Percentiles rank a stretch among this genome's conserved stretches.
phyloP scores from a whole-genome alignment of 2,113 vertebrate species.

The Petromus typicus region DNA sequence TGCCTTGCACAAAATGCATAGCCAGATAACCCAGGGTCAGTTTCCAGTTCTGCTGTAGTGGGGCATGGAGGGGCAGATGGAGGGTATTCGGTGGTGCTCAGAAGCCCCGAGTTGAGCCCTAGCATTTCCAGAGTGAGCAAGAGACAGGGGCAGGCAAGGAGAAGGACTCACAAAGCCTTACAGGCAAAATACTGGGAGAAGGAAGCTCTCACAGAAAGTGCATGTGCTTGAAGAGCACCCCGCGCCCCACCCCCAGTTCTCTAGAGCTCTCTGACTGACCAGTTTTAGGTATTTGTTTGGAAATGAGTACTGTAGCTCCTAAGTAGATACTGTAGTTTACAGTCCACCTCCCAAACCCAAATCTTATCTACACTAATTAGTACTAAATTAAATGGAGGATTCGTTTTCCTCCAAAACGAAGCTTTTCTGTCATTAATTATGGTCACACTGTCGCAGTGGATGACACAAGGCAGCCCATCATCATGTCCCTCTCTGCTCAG shows the following conservation, averaged over 20 bases:
- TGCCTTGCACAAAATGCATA: no score
- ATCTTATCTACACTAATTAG: background rate
- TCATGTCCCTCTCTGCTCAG: background rate
- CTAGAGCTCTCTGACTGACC: background rate
- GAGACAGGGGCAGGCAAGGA: accelerated
- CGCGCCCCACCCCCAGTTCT: background rate
- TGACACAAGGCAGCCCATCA: background rate
- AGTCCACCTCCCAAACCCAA: background rate
- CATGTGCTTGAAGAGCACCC: accelerated
- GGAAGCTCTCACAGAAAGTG: background rate
- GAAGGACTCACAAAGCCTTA: background rate
- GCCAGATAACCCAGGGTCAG: background rate
- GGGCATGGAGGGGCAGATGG: background rate
- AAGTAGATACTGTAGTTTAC: background rate
- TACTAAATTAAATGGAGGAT: background rate
- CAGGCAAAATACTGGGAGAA: background rate
- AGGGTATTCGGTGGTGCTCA: background rate
- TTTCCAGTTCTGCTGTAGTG: background rate
- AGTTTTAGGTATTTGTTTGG: background rate
- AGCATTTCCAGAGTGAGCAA: background rate
- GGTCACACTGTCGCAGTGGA: background rate
- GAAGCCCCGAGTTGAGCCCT: background rate
- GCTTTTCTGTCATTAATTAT: background rate
- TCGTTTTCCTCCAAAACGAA: background rate
- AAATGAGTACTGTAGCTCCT: background rate